Evolutionary conservation across 2,888 invertebrate species (phyloP).

Genomic region (Drosophila atripex): DNA sequence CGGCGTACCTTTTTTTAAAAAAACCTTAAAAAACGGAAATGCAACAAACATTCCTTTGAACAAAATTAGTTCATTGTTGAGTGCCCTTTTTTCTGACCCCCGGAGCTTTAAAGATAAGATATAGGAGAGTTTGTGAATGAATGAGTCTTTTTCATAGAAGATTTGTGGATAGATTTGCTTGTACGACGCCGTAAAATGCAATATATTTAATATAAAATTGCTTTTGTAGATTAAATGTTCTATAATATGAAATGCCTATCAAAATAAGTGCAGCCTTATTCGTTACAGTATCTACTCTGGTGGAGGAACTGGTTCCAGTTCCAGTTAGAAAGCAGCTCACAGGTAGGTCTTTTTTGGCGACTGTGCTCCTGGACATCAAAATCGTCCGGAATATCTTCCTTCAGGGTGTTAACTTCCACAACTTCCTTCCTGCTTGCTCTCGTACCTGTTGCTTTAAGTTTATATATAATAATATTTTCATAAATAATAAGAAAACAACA

Average conservation of each 20-base stretch:
- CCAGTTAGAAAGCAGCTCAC: conserved; percentile 81
- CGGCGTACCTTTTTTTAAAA: conserved; percentile 6
- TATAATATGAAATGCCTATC: neutral
- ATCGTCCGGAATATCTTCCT: neutral
- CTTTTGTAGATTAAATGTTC: neutral
- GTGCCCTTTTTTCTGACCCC: neutral
- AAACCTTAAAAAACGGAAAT: conserved; percentile 28
- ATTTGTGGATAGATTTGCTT: neutral
- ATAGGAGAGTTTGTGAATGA: conserved; percentile 13
- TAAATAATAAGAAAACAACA: neutral
- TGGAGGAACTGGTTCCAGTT: conserved; percentile 41
- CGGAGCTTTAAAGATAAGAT: neutral
- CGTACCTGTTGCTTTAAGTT: neutral
- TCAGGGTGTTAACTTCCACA: neutral
- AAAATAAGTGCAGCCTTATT: too few species aligned
- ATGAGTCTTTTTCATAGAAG: neutral
- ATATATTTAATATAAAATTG: neutral
- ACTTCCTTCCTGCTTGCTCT: neutral
- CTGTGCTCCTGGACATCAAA: conserved; percentile 8
- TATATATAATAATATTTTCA: neutral
- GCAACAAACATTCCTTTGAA: conserved; percentile 12
- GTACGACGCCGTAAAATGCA: too few species aligned
- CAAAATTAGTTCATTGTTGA: conserved; percentile 3
- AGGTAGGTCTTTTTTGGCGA: conserved; percentile 84
- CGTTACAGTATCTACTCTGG: too few species aligned